Percentiles rank a stretch among this genome's conserved stretches.
Evolutionary conservation across 2,113 vertebrate genomes (phyloP).

Genomic region (Takifugu flavidus): DNA sequence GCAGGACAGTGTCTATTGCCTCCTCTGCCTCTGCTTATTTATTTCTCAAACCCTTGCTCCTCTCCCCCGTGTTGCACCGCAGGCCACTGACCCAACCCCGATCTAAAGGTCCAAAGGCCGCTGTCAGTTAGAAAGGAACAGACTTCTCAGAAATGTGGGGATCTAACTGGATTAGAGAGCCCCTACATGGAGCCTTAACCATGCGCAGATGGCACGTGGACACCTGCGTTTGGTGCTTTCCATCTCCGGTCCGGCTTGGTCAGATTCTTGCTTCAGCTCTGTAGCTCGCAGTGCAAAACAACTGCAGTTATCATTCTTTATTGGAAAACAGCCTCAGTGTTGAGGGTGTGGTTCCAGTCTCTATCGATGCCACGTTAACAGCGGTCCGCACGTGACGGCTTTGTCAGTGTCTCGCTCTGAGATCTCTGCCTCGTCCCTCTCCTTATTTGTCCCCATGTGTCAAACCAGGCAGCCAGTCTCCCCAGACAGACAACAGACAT

Average conservation of each 20-base stretch:
- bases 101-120: conserved; percentile 28
- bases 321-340: conserved; percentile 9
- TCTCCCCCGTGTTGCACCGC: conserved; percentile 35
- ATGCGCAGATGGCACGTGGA: conserved; percentile 35
- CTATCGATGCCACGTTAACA: conserved; percentile 31
- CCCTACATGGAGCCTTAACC: conserved; percentile 37
- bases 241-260: conserved; percentile 28
- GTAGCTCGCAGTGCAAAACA: conserved; percentile 13
- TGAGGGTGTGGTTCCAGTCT: conserved; percentile 1
- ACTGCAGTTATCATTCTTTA: conserved; percentile 15
- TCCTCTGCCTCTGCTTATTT: conserved; percentile 20
- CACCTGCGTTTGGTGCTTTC: conserved; percentile 20
- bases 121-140: conserved; percentile 55
- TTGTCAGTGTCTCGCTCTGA: conserved; percentile 26
- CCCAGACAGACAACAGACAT: conserved; percentile 24
- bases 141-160: conserved; percentile 58
- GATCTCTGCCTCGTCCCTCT: conserved; percentile 13
- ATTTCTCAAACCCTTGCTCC: conserved; percentile 23
- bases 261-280: conserved; percentile 13
- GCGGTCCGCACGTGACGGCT: conserved; percentile 12
- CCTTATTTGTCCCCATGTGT: conserved; percentile 43
- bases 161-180: conserved; percentile 54
- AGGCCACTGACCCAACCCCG: conserved; percentile 26
- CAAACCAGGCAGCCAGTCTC: conserved; percentile 17
- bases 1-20: conserved; percentile 4